Evolutionary conservation across 2,888 invertebrate species (phyloP).

Genomic region (Ectemnius continuus): DNA sequence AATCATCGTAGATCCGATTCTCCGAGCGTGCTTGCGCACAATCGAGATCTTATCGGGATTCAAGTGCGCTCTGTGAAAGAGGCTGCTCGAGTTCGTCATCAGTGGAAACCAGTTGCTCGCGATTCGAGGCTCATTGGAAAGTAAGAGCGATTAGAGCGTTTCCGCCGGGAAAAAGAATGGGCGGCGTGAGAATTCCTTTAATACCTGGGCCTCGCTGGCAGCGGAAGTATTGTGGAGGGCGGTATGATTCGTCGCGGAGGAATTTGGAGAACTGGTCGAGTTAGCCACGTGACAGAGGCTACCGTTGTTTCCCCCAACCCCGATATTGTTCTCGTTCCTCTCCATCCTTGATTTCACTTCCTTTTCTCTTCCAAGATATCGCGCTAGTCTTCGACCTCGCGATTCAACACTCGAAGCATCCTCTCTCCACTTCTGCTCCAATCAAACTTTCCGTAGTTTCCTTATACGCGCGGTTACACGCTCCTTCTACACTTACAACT

Average conservation of each 20-base stretch:
- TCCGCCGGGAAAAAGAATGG: not conserved
- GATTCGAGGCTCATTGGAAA: too few relatives aligned
- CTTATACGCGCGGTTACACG: not conserved
- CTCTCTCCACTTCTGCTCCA: constrained; percentile 12
- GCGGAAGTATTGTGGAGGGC: constrained; percentile 64
- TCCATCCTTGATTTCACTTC: constrained; percentile 56
- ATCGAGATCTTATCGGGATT: too few relatives aligned
- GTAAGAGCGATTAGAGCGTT: too few relatives aligned
- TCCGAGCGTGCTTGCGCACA: too few relatives aligned
- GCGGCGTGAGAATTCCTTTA: constrained; percentile 13
- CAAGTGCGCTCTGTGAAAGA: too few relatives aligned
- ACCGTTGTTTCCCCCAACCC: constrained; percentile 48
- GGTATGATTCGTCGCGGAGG: constrained; percentile 64
- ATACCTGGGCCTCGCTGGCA: constrained; percentile 70
- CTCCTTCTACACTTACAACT: too few relatives aligned
- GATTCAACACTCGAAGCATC: constrained; percentile 11
- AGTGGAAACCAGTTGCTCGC: not conserved
- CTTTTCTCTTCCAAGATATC: constrained; percentile 5
- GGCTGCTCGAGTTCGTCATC: not conserved
- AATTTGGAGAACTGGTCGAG: constrained; percentile 66
- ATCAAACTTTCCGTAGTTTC: constrained; percentile 20
- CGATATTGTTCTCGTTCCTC: constrained; percentile 67
- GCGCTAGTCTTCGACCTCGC: constrained; percentile 18
- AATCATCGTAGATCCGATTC: too few relatives aligned
- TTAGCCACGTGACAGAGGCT: constrained; percentile 39